These are phyloP conservation scores for Drosophila dunni DNA, from an alignment of 1,140 invertebrate species.

Conservation along the genomic window DNA sequence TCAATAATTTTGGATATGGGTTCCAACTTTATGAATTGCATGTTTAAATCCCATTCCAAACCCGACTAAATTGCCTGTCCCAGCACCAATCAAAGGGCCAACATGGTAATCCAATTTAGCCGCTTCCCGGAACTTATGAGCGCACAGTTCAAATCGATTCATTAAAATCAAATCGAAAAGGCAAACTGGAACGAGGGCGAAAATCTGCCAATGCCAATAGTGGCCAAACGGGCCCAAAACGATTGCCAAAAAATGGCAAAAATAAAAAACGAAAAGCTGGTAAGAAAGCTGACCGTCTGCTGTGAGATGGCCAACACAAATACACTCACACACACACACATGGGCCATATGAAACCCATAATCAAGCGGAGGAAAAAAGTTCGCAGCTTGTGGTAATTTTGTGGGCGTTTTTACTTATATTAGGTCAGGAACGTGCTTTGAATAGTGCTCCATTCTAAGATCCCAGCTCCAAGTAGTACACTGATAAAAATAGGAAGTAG, in stretches of 20 bases:
- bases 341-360: slow-evolving; percentile 36
- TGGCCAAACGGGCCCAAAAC: slow-evolving; percentile 30
- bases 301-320: slow-evolving; percentile 30
- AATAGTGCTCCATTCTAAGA: slow-evolving; percentile 52
- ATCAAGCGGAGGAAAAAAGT: slow-evolving; percentile 58
- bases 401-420: slow-evolving; percentile 83
- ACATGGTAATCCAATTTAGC: slow-evolving; percentile 78
- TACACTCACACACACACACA: not conserved
- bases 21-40: slow-evolving; percentile 27
- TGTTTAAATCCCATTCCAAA: slow-evolving; percentile 1
- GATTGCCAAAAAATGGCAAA: slow-evolving; percentile 45
- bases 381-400: slow-evolving; percentile 84
- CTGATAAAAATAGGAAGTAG: too few species aligned
- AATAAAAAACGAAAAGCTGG: slow-evolving; percentile 31
- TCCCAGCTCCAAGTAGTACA: too few species aligned
- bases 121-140: slow-evolving; percentile 68
- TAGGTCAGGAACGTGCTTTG: slow-evolving; percentile 84
- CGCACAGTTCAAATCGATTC: slow-evolving; percentile 69
- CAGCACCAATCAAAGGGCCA: slow-evolving; percentile 25
- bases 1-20: slow-evolving; percentile 22
- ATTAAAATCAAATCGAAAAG: slow-evolving; percentile 52
- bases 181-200: slow-evolving; percentile 56
- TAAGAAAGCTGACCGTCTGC: slow-evolving; percentile 49
- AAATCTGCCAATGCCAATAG: slow-evolving; percentile 45
- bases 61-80: not conserved